phyloP scores from a whole-genome alignment of 2,797 vertebrate species.

The Oreochromis mossambicus region DNA sequence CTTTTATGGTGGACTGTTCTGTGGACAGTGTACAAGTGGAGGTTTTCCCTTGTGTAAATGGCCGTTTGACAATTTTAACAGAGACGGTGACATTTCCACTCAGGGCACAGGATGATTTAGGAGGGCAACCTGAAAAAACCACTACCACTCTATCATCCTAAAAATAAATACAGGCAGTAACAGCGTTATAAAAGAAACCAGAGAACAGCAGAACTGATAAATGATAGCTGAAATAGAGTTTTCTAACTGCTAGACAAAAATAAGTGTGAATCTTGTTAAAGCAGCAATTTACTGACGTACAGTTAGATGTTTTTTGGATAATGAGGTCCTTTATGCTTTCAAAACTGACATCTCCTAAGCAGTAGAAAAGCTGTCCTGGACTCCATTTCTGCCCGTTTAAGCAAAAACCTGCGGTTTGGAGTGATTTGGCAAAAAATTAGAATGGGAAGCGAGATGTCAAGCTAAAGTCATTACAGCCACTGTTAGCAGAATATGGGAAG shows the following conservation, averaged over 20 bases:
- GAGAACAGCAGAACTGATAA: background rate
- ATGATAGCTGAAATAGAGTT: background rate
- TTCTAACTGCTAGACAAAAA: background rate
- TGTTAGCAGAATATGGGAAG: background rate
- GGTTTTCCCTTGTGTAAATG: background rate
- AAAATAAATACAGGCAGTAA: background rate
- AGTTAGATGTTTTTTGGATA: conserved; percentile 22
- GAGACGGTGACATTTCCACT: conserved; percentile 19
- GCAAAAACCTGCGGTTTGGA: background rate
- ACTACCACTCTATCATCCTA: background rate
- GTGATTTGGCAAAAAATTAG: background rate
- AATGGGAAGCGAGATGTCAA: background rate
- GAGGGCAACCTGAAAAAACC: background rate
- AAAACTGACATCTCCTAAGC: background rate
- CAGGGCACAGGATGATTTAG: background rate
- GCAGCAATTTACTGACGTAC: conserved; percentile 5
- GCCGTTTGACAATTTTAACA: background rate
- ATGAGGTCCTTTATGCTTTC: conserved; percentile 25
- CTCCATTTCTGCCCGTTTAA: background rate
- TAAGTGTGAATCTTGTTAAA: background rate
- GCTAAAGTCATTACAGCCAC: conserved; percentile 4
- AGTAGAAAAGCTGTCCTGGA: background rate
- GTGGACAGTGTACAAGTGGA: background rate
- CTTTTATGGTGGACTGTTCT: background rate
- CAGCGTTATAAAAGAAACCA: background rate